Conservation (phyloP, 2,888 invertebrate species). For the Chymomyza procnemis region DNA sequence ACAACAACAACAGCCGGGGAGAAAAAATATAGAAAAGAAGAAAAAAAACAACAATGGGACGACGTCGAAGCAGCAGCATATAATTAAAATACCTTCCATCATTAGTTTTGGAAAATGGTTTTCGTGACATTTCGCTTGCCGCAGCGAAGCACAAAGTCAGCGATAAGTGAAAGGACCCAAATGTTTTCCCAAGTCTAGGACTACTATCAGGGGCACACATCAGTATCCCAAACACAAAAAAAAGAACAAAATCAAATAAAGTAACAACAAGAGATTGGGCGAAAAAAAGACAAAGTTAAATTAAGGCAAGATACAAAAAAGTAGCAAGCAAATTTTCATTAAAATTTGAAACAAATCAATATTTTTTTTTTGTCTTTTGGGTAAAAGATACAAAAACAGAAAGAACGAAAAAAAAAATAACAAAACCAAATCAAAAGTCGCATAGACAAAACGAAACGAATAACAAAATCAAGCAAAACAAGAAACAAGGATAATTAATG, state of each 20-base stretch:
- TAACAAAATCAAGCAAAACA: slow-evolving; percentile 59
- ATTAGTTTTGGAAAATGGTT: slow-evolving; percentile 74
- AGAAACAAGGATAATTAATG: slow-evolving; percentile 78
- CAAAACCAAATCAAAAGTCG: slow-evolving; percentile 65
- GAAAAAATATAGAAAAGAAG: slow-evolving; percentile 17
- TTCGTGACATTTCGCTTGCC: slow-evolving; percentile 62
- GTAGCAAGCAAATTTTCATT: background rate
- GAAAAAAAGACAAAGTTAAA: slow-evolving; percentile 53
- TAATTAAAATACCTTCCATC: slow-evolving; percentile 76
- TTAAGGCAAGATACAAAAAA: slow-evolving; percentile 45
- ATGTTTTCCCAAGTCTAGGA: background rate
- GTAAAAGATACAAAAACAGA: background rate
- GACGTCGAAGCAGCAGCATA: slow-evolving; percentile 38
- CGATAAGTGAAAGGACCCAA: slow-evolving; percentile 64
- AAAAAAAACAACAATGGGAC: background rate
- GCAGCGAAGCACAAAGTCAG: slow-evolving; percentile 70
- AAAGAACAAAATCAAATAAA: slow-evolving; percentile 9
- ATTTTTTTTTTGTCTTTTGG: slow-evolving; percentile 1
- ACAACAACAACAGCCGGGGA: slow-evolving; percentile 17
- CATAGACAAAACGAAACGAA: slow-evolving; percentile 25
- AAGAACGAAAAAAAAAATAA: background rate
- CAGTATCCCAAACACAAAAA: slow-evolving; percentile 7
- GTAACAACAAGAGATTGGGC: slow-evolving; percentile 9
- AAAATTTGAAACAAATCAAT: slow-evolving; percentile 8
- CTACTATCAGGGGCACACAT: background rate